Conservation (phyloP, 2,888 invertebrate species). For the Drosophila putrida region DNA sequence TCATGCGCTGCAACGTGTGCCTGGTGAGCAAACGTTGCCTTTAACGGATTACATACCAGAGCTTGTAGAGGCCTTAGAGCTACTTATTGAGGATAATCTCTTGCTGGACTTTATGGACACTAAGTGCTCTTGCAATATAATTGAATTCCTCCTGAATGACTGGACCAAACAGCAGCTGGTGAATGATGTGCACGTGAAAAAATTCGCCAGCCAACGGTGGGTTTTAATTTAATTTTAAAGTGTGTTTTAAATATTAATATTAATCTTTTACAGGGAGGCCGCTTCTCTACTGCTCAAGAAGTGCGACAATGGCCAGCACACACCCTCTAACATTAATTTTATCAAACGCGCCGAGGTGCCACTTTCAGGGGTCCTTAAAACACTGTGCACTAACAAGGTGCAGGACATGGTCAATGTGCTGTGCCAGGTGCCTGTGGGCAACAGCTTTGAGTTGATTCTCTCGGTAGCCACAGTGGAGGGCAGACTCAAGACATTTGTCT, state of each 20-base stretch:
- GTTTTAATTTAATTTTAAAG: background rate
- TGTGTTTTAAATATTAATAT: background rate
- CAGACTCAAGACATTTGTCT: slow-evolving; percentile 94
- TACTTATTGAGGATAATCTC: slow-evolving; percentile 93
- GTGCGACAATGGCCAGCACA: slow-evolving; percentile 89
- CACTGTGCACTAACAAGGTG: slow-evolving; percentile 95
- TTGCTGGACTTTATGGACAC: slow-evolving; percentile 95
- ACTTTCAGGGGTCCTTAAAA: slow-evolving; percentile 94
- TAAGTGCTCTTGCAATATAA: slow-evolving; percentile 94
- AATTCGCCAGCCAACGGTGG: slow-evolving; percentile 87
- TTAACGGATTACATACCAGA: slow-evolving; percentile 89
- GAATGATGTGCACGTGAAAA: slow-evolving; percentile 91
- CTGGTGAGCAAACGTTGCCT: slow-evolving; percentile 69
- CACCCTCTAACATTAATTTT: slow-evolving; percentile 91
- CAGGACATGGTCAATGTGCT: slow-evolving; percentile 94
- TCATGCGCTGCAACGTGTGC: slow-evolving; percentile 86
- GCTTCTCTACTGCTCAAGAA: slow-evolving; percentile 89
- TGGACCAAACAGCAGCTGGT: slow-evolving; percentile 92
- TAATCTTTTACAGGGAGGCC: slow-evolving; percentile 86
- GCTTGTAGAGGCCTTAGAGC: slow-evolving; percentile 93
- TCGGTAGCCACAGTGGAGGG: slow-evolving; percentile 97
- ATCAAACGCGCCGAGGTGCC: slow-evolving; percentile 96
- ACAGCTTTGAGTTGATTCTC: slow-evolving; percentile 95
- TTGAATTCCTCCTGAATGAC: slow-evolving; percentile 93
- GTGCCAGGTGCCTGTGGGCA: slow-evolving; percentile 95